Evolutionary conservation across 1,140 invertebrate species (phyloP), one percentile per base, ranked within the genome.

Genomic region (Adoxophyes honmai): DNA sequence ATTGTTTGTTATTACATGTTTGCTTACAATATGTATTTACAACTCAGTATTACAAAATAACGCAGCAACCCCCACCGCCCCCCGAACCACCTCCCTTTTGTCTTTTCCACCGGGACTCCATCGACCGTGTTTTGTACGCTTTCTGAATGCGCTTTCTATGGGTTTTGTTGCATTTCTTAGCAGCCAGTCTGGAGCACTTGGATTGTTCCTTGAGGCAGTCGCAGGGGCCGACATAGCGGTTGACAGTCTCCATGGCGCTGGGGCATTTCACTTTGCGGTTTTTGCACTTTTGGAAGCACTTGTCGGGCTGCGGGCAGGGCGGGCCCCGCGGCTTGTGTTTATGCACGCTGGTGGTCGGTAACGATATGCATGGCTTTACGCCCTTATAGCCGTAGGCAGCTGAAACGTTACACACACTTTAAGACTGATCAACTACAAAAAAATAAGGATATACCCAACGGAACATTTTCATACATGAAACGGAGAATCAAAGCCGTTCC

Each of bases 331-430:
- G 84, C 60, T 81, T 73, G 39, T 85, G 81, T 36, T 58, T 81
- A 55, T 85, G 81, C 33, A 66, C 68, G 58, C 80, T 84, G 65
- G 81, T 84, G 60, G 80, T 68, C 15, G 81, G 80, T 34, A 70
- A 80, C 18, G 84, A 87, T 58, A 81, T 66, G 57, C 84, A 87
- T 52, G 81, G 77, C 62, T 82, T 83, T 57, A 79, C 34, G 63
- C 75, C 74, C 53, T 75, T 79, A 15, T 52, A 62, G 13, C 75
- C 71, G 44, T 77, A 78, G 11, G 66, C 68, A 62, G 78, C 82
- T 86, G 80, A 52, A 81, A 82, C 36, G 57, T 54, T 10, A 57
- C 34, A 33, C 1, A 28, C 14, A 9, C 15, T 10, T 10, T 18
- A 21, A 7, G 1, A 54, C 18, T 39, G 52, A 37, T 34, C 18